phyloP scores from a whole-genome alignment of 2,888 invertebrate species.

The Caenorhabditis sp. region DNA sequence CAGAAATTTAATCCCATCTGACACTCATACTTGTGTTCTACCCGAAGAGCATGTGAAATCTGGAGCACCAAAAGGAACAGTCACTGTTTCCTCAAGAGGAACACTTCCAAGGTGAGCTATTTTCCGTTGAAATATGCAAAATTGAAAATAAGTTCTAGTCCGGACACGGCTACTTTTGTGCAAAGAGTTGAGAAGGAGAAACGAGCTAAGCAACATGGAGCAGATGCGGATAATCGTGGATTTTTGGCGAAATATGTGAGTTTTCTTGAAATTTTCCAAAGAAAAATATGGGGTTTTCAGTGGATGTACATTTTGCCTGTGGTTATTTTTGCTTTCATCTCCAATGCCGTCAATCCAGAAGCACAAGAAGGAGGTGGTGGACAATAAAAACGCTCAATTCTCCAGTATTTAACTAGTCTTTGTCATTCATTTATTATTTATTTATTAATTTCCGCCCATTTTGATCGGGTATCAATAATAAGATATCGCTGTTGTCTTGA shows the following conservation, averaged over 20 bases:
- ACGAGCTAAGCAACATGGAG: conserved; percentile 83
- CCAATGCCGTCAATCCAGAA: conserved; percentile 84
- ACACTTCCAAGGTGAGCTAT: conserved; percentile 36
- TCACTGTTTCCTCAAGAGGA: conserved; percentile 28
- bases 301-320: conserved; percentile 99
- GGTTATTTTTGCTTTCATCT: conserved; percentile 86
- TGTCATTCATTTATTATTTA: conserved; percentile 2
- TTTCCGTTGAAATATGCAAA: no score
- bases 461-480: not conserved
- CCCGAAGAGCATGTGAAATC: conserved; percentile 2
- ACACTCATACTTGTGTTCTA: not conserved
- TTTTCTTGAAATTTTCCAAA: conserved; percentile 38
- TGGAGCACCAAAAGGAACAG: conserved; percentile 35
- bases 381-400: not conserved
- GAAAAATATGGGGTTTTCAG: conserved; percentile 76
- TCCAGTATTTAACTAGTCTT: not conserved
- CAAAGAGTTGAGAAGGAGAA: conserved; percentile 91
- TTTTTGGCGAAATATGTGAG: conserved; percentile 98
- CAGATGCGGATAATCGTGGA: conserved; percentile 83
- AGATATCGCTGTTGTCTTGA: not conserved
- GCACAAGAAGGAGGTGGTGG: conserved; percentile 35
- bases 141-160: no score
- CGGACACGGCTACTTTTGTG: conserved; percentile 93
- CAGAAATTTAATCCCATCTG: not conserved
- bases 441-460: conserved; percentile 7